phyloP scores from a whole-genome alignment of 2,888 invertebrate genomes.

The Sympetrum striolatum region DNA sequence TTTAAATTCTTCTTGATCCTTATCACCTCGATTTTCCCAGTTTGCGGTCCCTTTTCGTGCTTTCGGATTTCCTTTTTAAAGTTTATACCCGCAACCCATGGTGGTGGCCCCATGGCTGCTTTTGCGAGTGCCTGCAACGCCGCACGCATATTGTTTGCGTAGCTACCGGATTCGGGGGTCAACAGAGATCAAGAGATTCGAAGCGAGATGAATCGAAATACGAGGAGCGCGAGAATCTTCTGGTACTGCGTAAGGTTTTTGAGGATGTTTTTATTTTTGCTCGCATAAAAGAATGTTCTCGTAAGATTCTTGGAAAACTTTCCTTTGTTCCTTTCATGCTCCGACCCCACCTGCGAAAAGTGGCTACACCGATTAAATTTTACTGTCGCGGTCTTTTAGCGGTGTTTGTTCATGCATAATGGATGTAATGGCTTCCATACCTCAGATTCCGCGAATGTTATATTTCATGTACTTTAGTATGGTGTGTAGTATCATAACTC shows the following conservation, averaged over 20 bases:
- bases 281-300: not conserved
- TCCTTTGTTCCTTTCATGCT: not conserved
- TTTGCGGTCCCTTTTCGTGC: not conserved
- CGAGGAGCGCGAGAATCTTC: not conserved
- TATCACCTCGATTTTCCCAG: not conserved
- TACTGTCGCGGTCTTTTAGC: too few relatives aligned
- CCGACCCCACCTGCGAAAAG: too few relatives aligned
- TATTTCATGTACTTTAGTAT: too few relatives aligned
- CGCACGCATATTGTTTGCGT: not conserved
- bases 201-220: slow-evolving; percentile 37
- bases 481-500: too few relatives aligned
- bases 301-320: not conserved
- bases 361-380: too few relatives aligned
- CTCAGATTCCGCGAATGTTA: too few relatives aligned
- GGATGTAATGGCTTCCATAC: too few relatives aligned
- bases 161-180: slow-evolving; percentile 30
- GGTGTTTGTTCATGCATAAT: too few relatives aligned
- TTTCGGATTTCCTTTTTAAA: not conserved
- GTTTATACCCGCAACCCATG: not conserved
- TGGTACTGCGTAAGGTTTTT: too few relatives aligned
- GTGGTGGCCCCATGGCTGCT: not conserved
- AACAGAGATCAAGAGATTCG: not conserved
- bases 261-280: not conserved
- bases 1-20: not conserved
- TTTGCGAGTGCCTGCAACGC: not conserved